Conservation (phyloP, 2,113 vertebrate species). For the Epinephelus moara region DNA sequence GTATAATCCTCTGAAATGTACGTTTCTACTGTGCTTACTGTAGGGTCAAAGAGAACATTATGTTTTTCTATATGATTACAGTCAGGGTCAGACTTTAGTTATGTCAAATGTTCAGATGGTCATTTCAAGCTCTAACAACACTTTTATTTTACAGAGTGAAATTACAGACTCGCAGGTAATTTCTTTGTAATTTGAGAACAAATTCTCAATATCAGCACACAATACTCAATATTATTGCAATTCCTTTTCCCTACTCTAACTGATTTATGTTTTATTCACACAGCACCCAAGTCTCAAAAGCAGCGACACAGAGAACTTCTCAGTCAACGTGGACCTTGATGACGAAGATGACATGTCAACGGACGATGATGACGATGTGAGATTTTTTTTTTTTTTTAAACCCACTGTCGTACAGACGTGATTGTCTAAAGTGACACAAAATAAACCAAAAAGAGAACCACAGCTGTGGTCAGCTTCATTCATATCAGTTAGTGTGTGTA, state of each 20-base stretch:
- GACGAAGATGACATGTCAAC: conserved; percentile 80
- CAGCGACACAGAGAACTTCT: conserved; percentile 83
- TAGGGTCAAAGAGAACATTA: not conserved
- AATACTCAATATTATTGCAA: not conserved
- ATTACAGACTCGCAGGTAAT: conserved; percentile 77
- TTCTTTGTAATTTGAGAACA: not conserved
- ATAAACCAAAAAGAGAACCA: not conserved
- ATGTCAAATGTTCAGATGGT: not conserved
- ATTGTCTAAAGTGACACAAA: not conserved
- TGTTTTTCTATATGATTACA: not conserved
- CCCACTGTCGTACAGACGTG: not conserved
- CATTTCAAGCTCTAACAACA: not conserved
- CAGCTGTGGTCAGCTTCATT: too few species aligned
- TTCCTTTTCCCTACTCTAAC: not conserved
- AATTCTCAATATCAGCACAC: not conserved
- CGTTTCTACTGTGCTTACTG: not conserved
- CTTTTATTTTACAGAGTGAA: conserved; percentile 68
- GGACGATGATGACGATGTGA: conserved; percentile 78
- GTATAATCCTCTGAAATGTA: not conserved
- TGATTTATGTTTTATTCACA: not conserved
- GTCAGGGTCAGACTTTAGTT: not conserved
- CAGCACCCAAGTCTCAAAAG: conserved; percentile 72
- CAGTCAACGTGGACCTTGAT: conserved; percentile 71
- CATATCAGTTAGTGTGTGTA: too few species aligned
- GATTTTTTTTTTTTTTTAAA: conserved; percentile 6